Base-by-base conservation (phyloP, 2,113 vertebrate species). In the Pseudolaguvia tuberculata region DNA sequence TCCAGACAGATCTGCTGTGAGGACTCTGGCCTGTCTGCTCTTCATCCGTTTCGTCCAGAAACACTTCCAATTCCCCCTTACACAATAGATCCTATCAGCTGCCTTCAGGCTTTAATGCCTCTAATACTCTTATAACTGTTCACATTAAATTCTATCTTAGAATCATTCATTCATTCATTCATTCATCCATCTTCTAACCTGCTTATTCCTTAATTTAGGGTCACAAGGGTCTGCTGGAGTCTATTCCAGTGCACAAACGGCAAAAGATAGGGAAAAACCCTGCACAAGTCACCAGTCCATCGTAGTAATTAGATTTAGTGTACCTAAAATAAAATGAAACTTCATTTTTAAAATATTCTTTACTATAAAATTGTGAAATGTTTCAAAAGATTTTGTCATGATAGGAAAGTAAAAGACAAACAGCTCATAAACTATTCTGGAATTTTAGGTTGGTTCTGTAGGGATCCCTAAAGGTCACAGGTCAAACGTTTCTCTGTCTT, bases 141-240 rank as follows among this genome's bases (percentile, higher is more conserved):
- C 56, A 74, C 77, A 66, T 52, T 65, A 66, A 78, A 70, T 61
- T 47, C 72, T 66, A 80, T 71, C 66, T 47, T 81, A 35, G 72
- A 62, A 67, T 35, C 6, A n/a, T n/a, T n/a, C n/a, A n/a, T n/a
- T n/a, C n/a, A n/a, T n/a, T n/a, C n/a, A n/a, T n/a, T n/a, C n/a
- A n/a, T n/a, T n/a, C n/a, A n/a, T n/a, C n/a, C n/a, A n/a, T n/a
- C n/a, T n/a, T n/a, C n/a, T n/a, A n/a, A n/a, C n/a, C n/a, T n/a
- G n/a, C n/a, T n/a, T n/a, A n/a, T n/a, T n/a, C n/a, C n/a, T n/a
- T n/a, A n/a, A n/a, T n/a, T n/a, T n/a, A n/a, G n/a, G n/a, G n/a
- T n/a, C n/a, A n/a, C n/a, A n/a, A n/a, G n/a, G n/a, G n/a, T n/a
- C n/a, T n/a, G n/a, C n/a, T n/a, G n/a, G n/a, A n/a, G n/a, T n/a